A percentile compares a stretch with the other conserved stretches of the same genome.
Evolutionary conservation across 2,797 vertebrate species (phyloP).

Genomic region (Ispidina picta): DNA sequence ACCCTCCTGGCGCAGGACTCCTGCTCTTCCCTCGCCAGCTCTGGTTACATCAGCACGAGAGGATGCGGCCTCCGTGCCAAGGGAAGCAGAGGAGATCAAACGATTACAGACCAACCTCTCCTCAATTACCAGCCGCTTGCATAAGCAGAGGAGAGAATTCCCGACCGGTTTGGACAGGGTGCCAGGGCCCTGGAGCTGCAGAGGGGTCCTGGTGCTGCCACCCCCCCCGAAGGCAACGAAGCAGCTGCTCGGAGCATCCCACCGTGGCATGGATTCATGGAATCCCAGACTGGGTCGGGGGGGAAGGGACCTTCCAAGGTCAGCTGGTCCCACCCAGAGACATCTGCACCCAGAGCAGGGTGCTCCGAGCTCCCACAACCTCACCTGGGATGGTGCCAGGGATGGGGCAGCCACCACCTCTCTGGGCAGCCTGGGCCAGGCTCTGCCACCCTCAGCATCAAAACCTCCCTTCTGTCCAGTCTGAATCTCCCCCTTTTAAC

Average conservation of each 20-base stretch:
- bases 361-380: background rate
- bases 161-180: slow-evolving; percentile 4
- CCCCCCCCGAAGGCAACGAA: too few species aligned
- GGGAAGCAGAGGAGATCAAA: slow-evolving; percentile 56
- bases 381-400: background rate
- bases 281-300: background rate
- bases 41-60: slow-evolving; percentile 36
- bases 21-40: background rate
- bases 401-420: background rate
- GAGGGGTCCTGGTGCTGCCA: too few species aligned
- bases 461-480: too few species aligned
- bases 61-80: slow-evolving; percentile 33
- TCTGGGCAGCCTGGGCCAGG: too few species aligned
- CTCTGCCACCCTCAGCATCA: too few species aligned
- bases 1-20: background rate
- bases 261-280: accelerated
- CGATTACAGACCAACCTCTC: background rate
- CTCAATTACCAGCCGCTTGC: background rate
- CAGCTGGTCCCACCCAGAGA: background rate
- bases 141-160: background rate
- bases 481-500: too few species aligned
- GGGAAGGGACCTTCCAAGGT: background rate
- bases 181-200: background rate
- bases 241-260: background rate
- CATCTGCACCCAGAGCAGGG: background rate